Conservation (phyloP, 1,140 invertebrate species). For the Lasioglossum albipes region DNA sequence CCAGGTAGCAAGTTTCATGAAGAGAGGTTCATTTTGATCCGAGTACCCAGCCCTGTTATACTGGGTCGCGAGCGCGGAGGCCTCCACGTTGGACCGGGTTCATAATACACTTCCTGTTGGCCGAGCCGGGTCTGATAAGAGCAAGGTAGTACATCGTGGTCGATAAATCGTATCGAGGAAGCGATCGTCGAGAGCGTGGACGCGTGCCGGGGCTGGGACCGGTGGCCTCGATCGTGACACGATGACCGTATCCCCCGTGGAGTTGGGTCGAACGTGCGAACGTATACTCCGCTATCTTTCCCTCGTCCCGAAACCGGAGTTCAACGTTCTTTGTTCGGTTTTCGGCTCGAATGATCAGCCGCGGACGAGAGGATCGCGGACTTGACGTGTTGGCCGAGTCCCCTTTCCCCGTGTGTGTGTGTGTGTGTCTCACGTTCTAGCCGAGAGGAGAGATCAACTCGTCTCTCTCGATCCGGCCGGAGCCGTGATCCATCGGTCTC, state of each 20-base stretch:
- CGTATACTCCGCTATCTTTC: background rate
- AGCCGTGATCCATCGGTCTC: no score
- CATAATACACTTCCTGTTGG: constrained; percentile 8
- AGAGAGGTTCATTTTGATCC: no score
- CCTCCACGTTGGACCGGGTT: background rate
- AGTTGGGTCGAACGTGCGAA: constrained; percentile 33
- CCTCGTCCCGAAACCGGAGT: constrained; percentile 36
- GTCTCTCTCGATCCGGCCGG: background rate
- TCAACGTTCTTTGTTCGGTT: constrained; percentile 53
- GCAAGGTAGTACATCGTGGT: background rate
- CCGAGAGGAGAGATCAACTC: constrained; percentile 3
- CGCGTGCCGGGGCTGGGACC: constrained; percentile 23
- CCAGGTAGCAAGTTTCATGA: no score
- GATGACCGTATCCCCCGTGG: constrained; percentile 31
- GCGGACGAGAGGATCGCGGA: constrained; percentile 48
- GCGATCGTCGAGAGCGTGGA: constrained; percentile 24
- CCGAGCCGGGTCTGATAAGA: background rate
- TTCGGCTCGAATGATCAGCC: constrained; percentile 40
- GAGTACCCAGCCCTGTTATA: background rate
- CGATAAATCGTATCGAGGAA: constrained; percentile 38
- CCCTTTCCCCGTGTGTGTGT: constrained; percentile 7
- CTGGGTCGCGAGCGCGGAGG: background rate
- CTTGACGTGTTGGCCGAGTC: constrained; percentile 44
- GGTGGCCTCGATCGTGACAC: constrained; percentile 38
- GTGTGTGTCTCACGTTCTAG: constrained; percentile 11